phyloP scores from a whole-genome alignment of 2,797 vertebrate species.

The Forpus xanthops region DNA sequence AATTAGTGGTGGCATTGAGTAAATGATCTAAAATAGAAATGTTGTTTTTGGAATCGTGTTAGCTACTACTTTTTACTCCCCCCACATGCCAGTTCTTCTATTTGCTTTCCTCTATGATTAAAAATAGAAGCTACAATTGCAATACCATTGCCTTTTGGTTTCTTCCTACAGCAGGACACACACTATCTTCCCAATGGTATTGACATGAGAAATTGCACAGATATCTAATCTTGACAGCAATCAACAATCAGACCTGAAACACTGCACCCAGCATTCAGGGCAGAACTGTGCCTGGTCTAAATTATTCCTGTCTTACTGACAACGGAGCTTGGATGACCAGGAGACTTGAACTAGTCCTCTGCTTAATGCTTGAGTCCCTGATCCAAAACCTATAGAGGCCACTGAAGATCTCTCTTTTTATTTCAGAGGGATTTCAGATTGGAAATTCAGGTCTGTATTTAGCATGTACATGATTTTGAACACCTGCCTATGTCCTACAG shows the following conservation, averaged over 20 bases:
- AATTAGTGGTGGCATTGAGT: constrained; percentile 23
- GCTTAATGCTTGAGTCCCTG: fast-evolving
- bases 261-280: too few species aligned
- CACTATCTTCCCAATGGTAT: fast-evolving
- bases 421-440: neutral
- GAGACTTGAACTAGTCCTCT: neutral
- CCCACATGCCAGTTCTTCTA: neutral
- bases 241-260: neutral
- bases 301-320: neutral
- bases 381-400: neutral
- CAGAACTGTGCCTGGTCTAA: neutral
- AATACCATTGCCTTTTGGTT: neutral
- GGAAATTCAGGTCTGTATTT: neutral
- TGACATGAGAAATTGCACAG: fast-evolving
- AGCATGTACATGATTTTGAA: neutral
- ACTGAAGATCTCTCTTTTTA: neutral
- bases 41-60: constrained; percentile 24
- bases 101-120: neutral
- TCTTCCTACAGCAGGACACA: neutral
- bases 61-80: neutral
- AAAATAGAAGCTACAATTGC: constrained; percentile 15
- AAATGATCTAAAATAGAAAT: constrained; percentile 35
- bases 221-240: neutral
- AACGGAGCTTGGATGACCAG: neutral
- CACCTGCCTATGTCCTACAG: neutral